Base-by-base conservation (phyloP, 1,140 invertebrate species). In the Neotoxoptera formosana region DNA sequence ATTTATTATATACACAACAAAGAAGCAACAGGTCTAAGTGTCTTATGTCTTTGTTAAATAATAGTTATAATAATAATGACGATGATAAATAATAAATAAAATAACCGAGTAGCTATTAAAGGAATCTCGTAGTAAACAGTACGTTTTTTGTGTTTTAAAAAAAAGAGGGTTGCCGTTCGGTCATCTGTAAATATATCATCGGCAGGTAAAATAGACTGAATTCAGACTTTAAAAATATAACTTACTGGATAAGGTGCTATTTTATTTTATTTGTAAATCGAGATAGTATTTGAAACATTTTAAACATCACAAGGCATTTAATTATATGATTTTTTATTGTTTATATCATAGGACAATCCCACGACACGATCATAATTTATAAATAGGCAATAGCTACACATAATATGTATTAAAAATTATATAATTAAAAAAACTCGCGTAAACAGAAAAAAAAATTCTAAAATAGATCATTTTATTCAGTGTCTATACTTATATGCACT, bases 1-100 rank as follows among this genome's bases (percentile, higher is more conserved):
- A 76, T 76, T 76, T 36, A 41, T 83, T 83, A 30, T n/a, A 51
- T n/a, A n/a, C 25, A 48, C 45, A 48, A 87, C 86, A 87, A 48
- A 30, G 86, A 87, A 87, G 86, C 86, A 87, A 87, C 86, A 87
- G 86, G 45, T 87, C 7, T 48, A 87, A 87, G 45, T 86, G 47
- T 86, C 9, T 86, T 86, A 30, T 41, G 81, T 87, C 45, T 30
- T 87, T 87, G 86, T 47, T 48, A 87, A 87, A 87, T 34, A 83
- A 83, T 83, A 83, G 60, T 67, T 9, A 83, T 83, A 83, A 41
- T 83, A 83, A 87, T 87, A n/a, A 87, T 48, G 21, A 25, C 36
- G 25, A 86, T 30, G 41, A 48, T 48, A 87, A 47, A 87, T 87
- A 87, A 87, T 20, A 25, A 87, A 87, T n/a, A 87, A 47, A 87